A percentile compares a stretch with the other conserved stretches of the same genome.
Conservation (phyloP, 2,797 vertebrate genomes). For the Crypturellus tataupa region DNA sequence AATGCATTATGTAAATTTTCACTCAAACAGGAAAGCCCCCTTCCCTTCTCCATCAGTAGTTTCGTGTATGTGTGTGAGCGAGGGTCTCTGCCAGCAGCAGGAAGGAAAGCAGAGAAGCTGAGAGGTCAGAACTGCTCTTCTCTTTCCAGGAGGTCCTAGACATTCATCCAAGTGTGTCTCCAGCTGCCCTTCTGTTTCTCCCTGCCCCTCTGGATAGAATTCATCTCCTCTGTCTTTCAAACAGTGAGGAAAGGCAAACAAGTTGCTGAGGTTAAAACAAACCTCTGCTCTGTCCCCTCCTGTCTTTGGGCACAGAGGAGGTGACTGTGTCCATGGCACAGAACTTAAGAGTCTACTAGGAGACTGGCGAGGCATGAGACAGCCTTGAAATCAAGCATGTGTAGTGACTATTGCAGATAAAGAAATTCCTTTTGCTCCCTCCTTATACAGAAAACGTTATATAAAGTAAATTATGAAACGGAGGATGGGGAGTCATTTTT, state of each 20-base stretch:
- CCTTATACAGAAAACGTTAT: not conserved
- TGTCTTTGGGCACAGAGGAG: not conserved
- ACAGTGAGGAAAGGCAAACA: not conserved
- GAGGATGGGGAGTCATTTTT: not conserved
- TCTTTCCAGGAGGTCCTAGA: not conserved
- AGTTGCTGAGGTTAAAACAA: not conserved
- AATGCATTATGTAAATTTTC: not conserved
- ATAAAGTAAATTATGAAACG: not conserved
- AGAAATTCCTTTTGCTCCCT: not conserved
- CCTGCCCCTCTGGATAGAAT: not conserved
- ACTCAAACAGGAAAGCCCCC: not conserved
- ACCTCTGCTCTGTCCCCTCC: not conserved
- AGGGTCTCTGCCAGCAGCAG: too few species aligned
- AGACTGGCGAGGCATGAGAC: not conserved
- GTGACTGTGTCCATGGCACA: not conserved
- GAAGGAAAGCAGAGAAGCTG: not conserved
- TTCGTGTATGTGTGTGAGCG: not conserved
- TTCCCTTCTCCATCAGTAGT: not conserved
- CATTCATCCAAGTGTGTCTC: not conserved
- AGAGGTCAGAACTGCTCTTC: not conserved
- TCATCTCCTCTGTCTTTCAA: not conserved
- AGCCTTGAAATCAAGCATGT: not conserved
- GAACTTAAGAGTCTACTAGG: rapidly evolving
- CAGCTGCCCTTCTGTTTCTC: not conserved
- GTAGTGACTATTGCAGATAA: not conserved